Evolutionary conservation across 1,140 invertebrate genomes (phyloP).

Genomic region (Drosophila fuyamai): DNA sequence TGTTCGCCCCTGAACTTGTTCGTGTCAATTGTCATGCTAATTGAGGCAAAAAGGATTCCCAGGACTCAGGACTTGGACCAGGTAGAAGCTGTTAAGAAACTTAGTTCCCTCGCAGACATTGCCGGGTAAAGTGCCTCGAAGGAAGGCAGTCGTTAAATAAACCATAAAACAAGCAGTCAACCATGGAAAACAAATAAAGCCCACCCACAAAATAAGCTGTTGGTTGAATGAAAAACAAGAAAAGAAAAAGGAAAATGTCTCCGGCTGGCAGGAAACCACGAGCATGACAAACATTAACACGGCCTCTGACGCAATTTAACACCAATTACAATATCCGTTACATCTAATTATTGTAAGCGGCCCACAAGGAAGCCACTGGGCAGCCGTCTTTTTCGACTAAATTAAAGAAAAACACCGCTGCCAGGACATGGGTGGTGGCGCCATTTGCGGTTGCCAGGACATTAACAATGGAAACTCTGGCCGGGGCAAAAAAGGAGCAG

Average conservation of each 20-base stretch:
- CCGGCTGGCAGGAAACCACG: constrained; percentile 12
- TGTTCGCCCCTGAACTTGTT: constrained; percentile 50
- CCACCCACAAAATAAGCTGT: constrained; percentile 36
- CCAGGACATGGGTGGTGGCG: constrained; percentile 48
- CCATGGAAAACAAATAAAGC: constrained; percentile 39
- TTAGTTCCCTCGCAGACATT: constrained; percentile 52
- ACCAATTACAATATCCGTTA: constrained; percentile 85
- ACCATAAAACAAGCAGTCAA: constrained; percentile 31
- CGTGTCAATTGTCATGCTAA: constrained; percentile 73
- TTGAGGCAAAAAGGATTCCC: constrained; percentile 53
- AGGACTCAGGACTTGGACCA: constrained; percentile 9
- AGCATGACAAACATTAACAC: constrained; percentile 68
- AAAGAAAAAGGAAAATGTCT: constrained; percentile 12
- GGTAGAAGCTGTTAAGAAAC: constrained; percentile 17
- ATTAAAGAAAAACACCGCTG: constrained; percentile 75
- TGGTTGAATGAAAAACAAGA: not conserved
- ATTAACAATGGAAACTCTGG: constrained; percentile 70
- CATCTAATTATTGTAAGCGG: constrained; percentile 83
- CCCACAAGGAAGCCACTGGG: constrained; percentile 70
- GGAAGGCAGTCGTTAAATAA: constrained; percentile 37
- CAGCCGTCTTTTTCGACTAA: constrained; percentile 49
- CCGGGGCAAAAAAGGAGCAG: constrained; percentile 7
- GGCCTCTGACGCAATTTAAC: constrained; percentile 82
- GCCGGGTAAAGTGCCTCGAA: constrained; percentile 50
- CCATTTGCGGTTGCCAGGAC: constrained; percentile 80